Base-by-base conservation (phyloP, 2,113 vertebrate genomes). In the Eurypyga helias region DNA sequence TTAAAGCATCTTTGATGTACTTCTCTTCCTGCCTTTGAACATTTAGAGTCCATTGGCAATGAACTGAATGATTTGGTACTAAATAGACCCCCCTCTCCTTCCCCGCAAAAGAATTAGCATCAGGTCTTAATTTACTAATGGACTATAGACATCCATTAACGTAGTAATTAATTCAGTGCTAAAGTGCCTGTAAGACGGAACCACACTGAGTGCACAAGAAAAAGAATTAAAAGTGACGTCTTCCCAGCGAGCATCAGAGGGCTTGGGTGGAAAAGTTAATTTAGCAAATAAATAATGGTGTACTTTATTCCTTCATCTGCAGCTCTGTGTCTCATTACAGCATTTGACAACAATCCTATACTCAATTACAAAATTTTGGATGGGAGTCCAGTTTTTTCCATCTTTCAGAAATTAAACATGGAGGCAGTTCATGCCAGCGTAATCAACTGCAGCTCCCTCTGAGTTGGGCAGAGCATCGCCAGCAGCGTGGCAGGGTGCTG, bases 131-230 rank as follows among this genome's bases (percentile, higher is more conserved):
- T 95, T 96, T 91, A 88, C 96, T 97, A 97, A 96, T 97, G 95
- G 94, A 95, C 83, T 86, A 84, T 6, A 97, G 89, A 93, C 91
- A 96, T 79, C 93, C 96, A 97, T 94, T 97, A 96, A 94, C 2
- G 8, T 60, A 90, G 82, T 87, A 96, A 97, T 97, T 97, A 97
- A 96, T 96, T 97, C 96, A 89, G 83, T 89, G 89, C 95, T 97
- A 90, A 97, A 96, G 95, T 95, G 94, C 83, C 94, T 87, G 85
- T 80, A 81, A 93, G 76, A 96, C 0, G 3, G 93, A 96, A 41
- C 54, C 89, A 93, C 0, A 2, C 89, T 94, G 97, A 95, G 89
- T 76, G 75, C 91, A 87, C 0, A 0, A 18, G 52, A 21, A 29
- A 91, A 91, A 94, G 81, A 83, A 94, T 67, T 38, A 36, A 48